Evolutionary conservation across 2,888 invertebrate genomes (phyloP), one percentile per base, ranked within the genome.

Genomic region (Pilophorus perplexus): DNA sequence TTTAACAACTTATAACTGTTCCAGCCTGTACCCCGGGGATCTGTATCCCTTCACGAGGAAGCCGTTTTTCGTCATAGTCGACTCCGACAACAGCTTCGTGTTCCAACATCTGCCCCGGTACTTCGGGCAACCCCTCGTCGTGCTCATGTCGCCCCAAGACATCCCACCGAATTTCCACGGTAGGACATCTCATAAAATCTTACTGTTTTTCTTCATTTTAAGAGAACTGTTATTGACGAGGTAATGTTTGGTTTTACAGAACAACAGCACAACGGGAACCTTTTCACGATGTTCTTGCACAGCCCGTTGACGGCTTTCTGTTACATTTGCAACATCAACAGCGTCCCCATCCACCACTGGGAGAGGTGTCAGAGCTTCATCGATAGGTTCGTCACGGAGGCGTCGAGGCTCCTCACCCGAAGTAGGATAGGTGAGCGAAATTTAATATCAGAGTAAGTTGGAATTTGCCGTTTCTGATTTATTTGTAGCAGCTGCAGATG

Each of bases 281-380:
- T 97, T 72, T 94, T 97, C 80, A 96, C 96, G 23, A 81, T 96
- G 76, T 97, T 97, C 82, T 86, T 97, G 73, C 94, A 96, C 80
- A 90, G 91, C 75, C 96, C 97, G 46, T 81, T 96, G 75, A 89
- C 91, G 74, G 93, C 92, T 71, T 87, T 96, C 76, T 94, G 94
- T 80, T 88, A 89, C 78, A 87, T 92, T 75, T 93, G 93, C 77
- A 92, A 93, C 77, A 85, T 96, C 70, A 85, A 86, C 73, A 90
- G 87, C 75, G 85, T 94, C 72, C 86, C 90, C 46, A 85, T 93
- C 73, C 86, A 87, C 72, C 85, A 89, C 74, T 96, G 95, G 95
- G 93, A 95, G 76, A 85, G 90, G 71, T 92, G 92, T 75, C 90
- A 92, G 77, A 84, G 86, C 70, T 87, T 88, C 78, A 85, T 96